Evolutionary conservation across 2,888 invertebrate genomes (phyloP), one percentile per base, ranked within the genome.

Genomic region (Eilema caniola): DNA sequence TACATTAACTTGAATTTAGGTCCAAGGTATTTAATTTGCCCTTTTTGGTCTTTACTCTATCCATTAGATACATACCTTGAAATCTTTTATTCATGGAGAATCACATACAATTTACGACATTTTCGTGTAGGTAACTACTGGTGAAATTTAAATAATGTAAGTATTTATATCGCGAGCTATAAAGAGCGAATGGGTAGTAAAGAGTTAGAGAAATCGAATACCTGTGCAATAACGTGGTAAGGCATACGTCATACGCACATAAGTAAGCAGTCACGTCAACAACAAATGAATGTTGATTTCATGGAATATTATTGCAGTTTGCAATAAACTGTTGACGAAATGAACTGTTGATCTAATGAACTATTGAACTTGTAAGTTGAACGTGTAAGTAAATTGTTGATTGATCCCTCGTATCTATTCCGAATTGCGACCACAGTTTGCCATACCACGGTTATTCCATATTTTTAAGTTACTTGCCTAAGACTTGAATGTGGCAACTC

Each of bases 91-190:
- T 56, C n/a, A 14, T 64, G 53, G 20, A n/a, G 41, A 23, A 64
- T 56, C 31, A 12, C 23, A 23, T 37, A 8, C n/a, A 62, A 24
- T 24, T 37, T 37, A 62, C 24, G 4, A 62, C 24, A 25, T 41
- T 37, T 4, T 20, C 25, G 37, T 23, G 33, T 16, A 62, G 8
- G 37, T 23, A n/a, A n/a, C 53, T 61, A 47, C 28, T 28, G 60
- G 23, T 67, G 33, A 57, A 66, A 33, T 23, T 56, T n/a, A 31
- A 65, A 56, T 60, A 47, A 59, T 31, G 14, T n/a, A 28, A 4
- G 28, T 16, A 47, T 67, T 53, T 41, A 67, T 61, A 41, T 67
- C 47, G 16, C 28, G 28, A 61, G 47, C 60, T 41, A 61, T 67
- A 28, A 67, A 53, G 31, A 33, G 33, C 37, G 66, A 59, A 59